phyloP scores from a whole-genome alignment of 2,888 invertebrate genomes.

The Anoncus sp. region DNA sequence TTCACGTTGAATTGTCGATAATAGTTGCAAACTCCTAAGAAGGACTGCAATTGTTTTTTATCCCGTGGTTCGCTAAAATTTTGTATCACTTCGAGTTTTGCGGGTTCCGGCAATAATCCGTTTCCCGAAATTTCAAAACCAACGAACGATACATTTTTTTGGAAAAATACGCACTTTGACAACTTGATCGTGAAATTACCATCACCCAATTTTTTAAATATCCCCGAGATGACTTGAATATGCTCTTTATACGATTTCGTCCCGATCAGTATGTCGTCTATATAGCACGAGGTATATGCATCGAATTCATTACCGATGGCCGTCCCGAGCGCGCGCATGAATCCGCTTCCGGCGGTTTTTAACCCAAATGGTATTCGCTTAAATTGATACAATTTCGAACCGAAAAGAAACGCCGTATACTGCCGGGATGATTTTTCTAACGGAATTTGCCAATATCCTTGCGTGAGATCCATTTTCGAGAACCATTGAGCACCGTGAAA shows the following conservation, averaged over 20 bases:
- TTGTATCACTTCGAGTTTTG: background rate
- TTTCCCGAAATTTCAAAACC: background rate
- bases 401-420: slow-evolving; percentile 66
- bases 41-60: slow-evolving; percentile 31
- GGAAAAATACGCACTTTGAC: background rate
- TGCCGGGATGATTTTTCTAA: slow-evolving; percentile 57
- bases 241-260: slow-evolving; percentile 66
- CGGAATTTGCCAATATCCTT: slow-evolving; percentile 26
- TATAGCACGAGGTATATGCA: slow-evolving; percentile 10
- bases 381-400: slow-evolving; percentile 68
- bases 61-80: background rate
- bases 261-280: slow-evolving; percentile 52
- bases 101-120: background rate
- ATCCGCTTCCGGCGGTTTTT: slow-evolving; percentile 68
- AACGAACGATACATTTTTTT: background rate
- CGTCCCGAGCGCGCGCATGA: slow-evolving; percentile 61
- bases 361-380: slow-evolving; percentile 73
- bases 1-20: slow-evolving; percentile 7
- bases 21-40: slow-evolving; percentile 19
- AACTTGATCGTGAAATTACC: slow-evolving; percentile 66
- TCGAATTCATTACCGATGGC: background rate
- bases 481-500: slow-evolving; percentile 2
- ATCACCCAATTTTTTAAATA: slow-evolving; percentile 34
- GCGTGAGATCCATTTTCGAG: slow-evolving; percentile 14
- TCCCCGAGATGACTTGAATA: slow-evolving; percentile 48